phyloP scores from a whole-genome alignment of 1,140 invertebrate species.

The Vollenhovia emeryi region DNA sequence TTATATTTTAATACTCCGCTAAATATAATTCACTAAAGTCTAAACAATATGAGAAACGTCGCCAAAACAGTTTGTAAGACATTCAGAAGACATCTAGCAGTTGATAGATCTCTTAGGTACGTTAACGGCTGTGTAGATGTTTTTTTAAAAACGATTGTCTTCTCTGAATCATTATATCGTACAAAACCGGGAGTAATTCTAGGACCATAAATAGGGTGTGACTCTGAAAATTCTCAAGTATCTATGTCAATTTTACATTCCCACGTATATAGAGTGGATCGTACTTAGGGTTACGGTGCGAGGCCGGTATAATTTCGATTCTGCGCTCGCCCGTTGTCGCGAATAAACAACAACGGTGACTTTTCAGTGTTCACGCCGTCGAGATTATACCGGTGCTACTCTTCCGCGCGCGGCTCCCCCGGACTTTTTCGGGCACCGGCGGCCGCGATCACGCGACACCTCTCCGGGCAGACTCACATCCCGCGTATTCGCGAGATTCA shows the following conservation, averaged over 20 bases:
- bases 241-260: conserved; percentile 26
- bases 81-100: not conserved
- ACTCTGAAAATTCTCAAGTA: conserved; percentile 13
- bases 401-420: not conserved
- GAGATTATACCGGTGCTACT: not conserved
- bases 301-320: not conserved
- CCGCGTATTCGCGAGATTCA: not conserved
- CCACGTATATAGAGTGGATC: not conserved
- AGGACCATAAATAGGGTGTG: not conserved
- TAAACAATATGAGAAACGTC: not conserved
- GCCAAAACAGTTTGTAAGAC: not conserved
- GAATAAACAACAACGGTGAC: not conserved
- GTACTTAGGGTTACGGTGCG: not conserved
- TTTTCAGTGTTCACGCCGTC: not conserved
- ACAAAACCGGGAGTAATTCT: not conserved
- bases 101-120: not conserved
- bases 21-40: not conserved
- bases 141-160: conserved; percentile 6
- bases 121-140: too few relatives aligned
- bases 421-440: not conserved
- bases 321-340: not conserved
- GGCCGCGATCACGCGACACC: not conserved
- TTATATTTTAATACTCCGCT: not conserved
- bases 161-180: not conserved
- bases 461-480: not conserved